Conservation (phyloP, 2,113 vertebrate genomes). For the Dendropsophus ebraccatus region DNA sequence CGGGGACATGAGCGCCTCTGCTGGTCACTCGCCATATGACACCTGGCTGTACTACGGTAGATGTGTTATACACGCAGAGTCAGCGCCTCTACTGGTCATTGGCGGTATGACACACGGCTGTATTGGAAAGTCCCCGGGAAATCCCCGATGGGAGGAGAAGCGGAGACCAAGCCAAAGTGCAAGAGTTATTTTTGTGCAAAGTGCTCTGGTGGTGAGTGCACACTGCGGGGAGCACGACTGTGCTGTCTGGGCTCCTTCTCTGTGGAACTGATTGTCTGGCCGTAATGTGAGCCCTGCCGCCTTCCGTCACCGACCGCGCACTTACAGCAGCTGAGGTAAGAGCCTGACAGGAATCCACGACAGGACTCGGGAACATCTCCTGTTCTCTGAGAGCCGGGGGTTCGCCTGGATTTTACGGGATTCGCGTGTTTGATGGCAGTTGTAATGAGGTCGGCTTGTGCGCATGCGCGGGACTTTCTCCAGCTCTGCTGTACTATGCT, state of each 20-base stretch:
- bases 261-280: not conserved
- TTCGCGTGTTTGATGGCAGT: no score
- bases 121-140: conserved; percentile 43
- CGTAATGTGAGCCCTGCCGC: not conserved
- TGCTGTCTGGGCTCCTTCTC: not conserved
- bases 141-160: conserved; percentile 32
- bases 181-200: not conserved
- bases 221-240: not conserved
- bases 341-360: no score
- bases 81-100: no score
- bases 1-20: no score
- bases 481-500: no score
- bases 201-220: not conserved
- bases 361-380: no score
- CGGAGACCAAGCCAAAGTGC: not conserved
- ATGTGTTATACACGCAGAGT: no score
- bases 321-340: not conserved
- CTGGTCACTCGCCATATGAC: not conserved
- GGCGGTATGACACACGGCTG: not conserved
- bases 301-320: not conserved
- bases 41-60: not conserved
- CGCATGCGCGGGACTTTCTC: no score
- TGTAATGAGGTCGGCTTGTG: no score
- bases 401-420: no score
- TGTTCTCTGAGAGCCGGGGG: no score